Evolutionary conservation across 2,113 vertebrate species (phyloP), one percentile per base, ranked within the genome.

Genomic region (Ptilorrhoa leucosticta): DNA sequence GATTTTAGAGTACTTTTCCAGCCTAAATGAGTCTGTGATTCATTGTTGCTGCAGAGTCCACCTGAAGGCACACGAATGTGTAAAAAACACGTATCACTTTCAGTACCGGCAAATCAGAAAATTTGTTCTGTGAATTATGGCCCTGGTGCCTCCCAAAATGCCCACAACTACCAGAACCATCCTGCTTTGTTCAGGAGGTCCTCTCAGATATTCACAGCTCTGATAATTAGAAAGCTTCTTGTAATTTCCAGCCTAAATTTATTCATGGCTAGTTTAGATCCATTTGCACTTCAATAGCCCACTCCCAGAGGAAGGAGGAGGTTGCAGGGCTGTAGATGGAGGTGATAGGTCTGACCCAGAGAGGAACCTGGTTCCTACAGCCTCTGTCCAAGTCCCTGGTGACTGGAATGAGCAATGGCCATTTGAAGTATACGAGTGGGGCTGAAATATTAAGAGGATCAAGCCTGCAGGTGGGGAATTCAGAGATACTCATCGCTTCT

Each of bases 231-330:
- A 94, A 96, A 82, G 11, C 83, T 63, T 27, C 66, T 92, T 78
- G 76, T 94, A 92, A 90, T 92, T 95, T 96, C 58, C 66, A 94
- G n/a, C 2, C 26, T 61, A 77, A 95, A 95, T 95, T 95, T 90
- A 96, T 96, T 96, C 96, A 93, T 96, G 92, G 71, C 26, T 88
- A 13, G 51, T 93, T 91, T 84, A 68, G 83, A 68, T 3, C 37
- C 44, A 95, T 94, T 96, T 97, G 71, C 93, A 90, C 90, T 92
- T 93, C 88, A 93, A 93, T 95, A 90, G 47, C 56, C 26, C 18
- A 2, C 14, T 96, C 92, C 96, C 90, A 90, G 64, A 70, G 92
- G 90, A 68, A 88, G 30, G 22, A 76, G 0, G 4, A 76, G 56
- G 40, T 68, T 70, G 71, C 42, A 40, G 44, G 40, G 54, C n/a